phyloP scores from a whole-genome alignment of 2,113 vertebrate genomes.

The Chamaea fasciata region DNA sequence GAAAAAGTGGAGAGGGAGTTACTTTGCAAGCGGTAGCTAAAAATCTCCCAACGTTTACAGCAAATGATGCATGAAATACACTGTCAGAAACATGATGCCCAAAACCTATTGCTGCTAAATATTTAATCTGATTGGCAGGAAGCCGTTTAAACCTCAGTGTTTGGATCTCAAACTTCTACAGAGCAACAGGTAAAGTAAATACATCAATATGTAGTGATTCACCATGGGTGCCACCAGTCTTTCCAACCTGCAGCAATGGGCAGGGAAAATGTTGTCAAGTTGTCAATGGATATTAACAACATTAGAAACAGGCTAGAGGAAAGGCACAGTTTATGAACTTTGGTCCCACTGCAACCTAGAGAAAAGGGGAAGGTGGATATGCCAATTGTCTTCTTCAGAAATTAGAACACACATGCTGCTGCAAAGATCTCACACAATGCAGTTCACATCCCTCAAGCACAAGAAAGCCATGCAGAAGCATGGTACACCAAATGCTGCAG shows the following conservation, averaged over 20 bases:
- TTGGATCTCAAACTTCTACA: background rate
- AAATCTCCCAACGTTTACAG: constrained; percentile 3
- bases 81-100: constrained; percentile 33
- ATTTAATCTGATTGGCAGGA: constrained; percentile 52
- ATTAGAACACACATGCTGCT: background rate
- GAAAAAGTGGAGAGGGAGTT: background rate
- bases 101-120: constrained; percentile 49
- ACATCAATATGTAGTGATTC: constrained; percentile 8
- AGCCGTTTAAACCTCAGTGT: background rate
- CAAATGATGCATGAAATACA: constrained; percentile 54
- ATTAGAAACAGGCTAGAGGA: background rate
- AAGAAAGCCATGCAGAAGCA: background rate
- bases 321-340: background rate
- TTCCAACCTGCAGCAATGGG: background rate
- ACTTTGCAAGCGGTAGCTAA: background rate
- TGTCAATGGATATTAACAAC: background rate
- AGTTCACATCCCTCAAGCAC: background rate
- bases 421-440: background rate
- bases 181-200: constrained; percentile 42
- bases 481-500: background rate
- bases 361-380: background rate
- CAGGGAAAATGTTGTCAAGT: background rate
- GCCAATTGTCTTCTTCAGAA: background rate
- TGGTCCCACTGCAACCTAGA: background rate
- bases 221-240: background rate